Percentiles rank a stretch among this genome's conserved stretches.
phyloP scores from a whole-genome alignment of 2,888 invertebrate genomes.

The Cryptus viduatorius region DNA sequence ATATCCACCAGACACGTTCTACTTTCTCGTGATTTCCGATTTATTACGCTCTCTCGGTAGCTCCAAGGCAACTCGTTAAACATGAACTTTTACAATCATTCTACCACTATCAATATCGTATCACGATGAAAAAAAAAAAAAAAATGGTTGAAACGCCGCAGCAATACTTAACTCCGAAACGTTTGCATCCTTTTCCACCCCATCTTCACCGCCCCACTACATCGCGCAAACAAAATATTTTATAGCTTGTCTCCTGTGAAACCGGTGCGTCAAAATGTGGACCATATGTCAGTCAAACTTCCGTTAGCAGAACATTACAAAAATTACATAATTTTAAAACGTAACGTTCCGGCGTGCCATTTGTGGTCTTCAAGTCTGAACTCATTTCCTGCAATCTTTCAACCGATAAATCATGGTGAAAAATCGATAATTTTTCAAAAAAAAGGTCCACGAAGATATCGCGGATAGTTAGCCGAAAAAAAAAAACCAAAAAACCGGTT shows the following conservation, averaged over 20 bases:
- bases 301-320: background rate
- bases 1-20: slow-evolving; percentile 54
- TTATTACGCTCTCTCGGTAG: slow-evolving; percentile 50
- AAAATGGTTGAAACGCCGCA: background rate
- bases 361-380: background rate
- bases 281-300: background rate
- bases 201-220: background rate
- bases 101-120: slow-evolving; percentile 20
- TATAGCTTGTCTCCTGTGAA: background rate
- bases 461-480: background rate
- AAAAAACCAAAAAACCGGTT: slow-evolving; percentile 23
- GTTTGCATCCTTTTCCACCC: background rate
- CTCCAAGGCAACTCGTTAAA: slow-evolving; percentile 42
- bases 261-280: slow-evolving; percentile 4
- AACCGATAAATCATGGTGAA: background rate
- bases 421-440: background rate
- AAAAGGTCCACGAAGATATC: background rate
- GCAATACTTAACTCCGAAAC: background rate
- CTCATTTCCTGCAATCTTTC: background rate
- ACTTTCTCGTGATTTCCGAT: slow-evolving; percentile 65
- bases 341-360: background rate
- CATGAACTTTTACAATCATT: slow-evolving; percentile 41
- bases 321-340: background rate
- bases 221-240: background rate
- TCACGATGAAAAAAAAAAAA: background rate